phyloP scores from a whole-genome alignment of 2,113 vertebrate species.

The Crotophaga sulcirostris region DNA sequence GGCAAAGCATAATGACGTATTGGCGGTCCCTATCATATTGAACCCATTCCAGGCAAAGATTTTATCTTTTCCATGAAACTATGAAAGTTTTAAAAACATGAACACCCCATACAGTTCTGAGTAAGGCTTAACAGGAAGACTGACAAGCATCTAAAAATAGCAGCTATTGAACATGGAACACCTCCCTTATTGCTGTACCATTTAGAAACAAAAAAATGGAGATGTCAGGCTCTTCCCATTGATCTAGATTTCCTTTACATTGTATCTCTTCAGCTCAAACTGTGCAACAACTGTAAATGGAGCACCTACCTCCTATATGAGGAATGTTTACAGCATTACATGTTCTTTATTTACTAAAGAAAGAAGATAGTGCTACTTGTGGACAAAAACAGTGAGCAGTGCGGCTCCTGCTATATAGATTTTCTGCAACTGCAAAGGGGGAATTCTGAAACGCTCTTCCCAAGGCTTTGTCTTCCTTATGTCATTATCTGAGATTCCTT shows the following conservation, averaged over 20 bases:
- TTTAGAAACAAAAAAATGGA: conserved; percentile 46
- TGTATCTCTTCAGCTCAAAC: conserved; percentile 18
- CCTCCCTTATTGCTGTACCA: background rate
- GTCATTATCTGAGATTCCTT: background rate
- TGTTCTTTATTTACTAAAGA: conserved; percentile 52
- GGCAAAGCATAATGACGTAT: background rate
- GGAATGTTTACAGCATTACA: conserved; percentile 38
- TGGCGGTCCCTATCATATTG: background rate
- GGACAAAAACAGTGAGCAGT: background rate
- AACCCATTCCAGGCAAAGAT: background rate
- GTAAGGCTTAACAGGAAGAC: background rate
- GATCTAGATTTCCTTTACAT: conserved; percentile 17
- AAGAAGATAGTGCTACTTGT: conserved; percentile 61
- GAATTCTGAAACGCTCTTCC: background rate
- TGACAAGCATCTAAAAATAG: background rate
- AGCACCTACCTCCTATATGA: conserved; percentile 25
- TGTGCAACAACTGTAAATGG: conserved; percentile 10
- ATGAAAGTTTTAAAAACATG: background rate
- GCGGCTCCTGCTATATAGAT: background rate
- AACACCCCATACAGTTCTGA: background rate
- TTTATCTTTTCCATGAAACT: background rate
- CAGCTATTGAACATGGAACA: background rate
- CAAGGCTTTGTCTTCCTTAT: conserved; percentile 7
- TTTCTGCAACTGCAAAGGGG: conserved; percentile 18
- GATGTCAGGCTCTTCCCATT: conserved; percentile 57